These are phyloP conservation scores for Collichthys lucidus DNA, from an alignment of 2,113 vertebrate genomes.

Conservation along the genomic window DNA sequence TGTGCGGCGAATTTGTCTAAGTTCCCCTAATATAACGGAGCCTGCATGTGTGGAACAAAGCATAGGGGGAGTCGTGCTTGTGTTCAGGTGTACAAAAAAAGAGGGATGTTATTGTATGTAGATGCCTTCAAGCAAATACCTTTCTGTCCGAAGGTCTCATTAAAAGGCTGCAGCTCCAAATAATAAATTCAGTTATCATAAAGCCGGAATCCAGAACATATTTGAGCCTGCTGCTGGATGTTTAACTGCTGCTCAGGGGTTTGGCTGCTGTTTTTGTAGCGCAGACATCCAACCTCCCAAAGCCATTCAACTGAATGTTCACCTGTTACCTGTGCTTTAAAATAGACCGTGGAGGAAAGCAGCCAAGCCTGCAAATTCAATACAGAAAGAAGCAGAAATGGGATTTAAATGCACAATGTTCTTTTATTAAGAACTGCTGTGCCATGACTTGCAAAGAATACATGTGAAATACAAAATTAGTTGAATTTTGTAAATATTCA, in stretches of 20 bases:
- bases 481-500: too few species aligned
- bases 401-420: slow-evolving; percentile 4
- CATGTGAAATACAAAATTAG: too few species aligned
- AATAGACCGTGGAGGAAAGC: slow-evolving; percentile 11
- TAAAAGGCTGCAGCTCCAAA: slow-evolving; percentile 35
- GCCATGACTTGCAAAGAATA: neutral
- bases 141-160: slow-evolving; percentile 26
- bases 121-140: slow-evolving; percentile 38
- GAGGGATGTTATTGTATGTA: slow-evolving; percentile 19
- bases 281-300: slow-evolving; percentile 40
- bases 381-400: neutral
- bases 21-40: slow-evolving; percentile 55
- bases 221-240: slow-evolving; percentile 29
- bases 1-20: slow-evolving; percentile 67
- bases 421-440: neutral
- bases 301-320: slow-evolving; percentile 34
- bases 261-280: slow-evolving; percentile 36
- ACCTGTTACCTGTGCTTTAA: slow-evolving; percentile 60
- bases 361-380: slow-evolving; percentile 12
- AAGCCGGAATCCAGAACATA: slow-evolving; percentile 58
- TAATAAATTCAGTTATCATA: slow-evolving; percentile 49
- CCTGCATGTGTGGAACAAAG: slow-evolving; percentile 2
- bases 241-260: slow-evolving; percentile 47
- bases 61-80: neutral
- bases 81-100: slow-evolving; percentile 38